Evolutionary conservation across 2,888 invertebrate genomes (phyloP), one percentile per base, ranked within the genome.

Genomic region (Andrena hattorfiana): DNA sequence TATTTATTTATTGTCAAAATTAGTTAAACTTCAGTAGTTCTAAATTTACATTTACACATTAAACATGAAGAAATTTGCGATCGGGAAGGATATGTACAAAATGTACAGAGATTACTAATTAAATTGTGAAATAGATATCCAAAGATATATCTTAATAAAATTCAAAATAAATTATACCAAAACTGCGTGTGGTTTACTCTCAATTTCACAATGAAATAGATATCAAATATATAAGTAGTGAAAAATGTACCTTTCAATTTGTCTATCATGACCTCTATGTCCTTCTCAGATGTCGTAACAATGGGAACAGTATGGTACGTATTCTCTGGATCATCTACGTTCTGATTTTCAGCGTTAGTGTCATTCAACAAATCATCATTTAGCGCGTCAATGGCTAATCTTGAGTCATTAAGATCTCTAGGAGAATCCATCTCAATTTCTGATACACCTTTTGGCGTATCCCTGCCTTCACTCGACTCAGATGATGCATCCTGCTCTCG

Each of bases 181-280:
- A 26, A 66, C 10, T 77, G 54, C 62, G 62, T 66, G 62, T 48
- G 48, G 13, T 73, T 62, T 79, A 79, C 26, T 30, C 23, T 71
- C 35, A 60, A 77, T 35, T 72, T 62, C 16, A 56, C 71, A 76
- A 48, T 48, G 23, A 75, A 32, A 0, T 20, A 54, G 76, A 63
- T 63, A 7, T 51, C 6, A 20, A 71, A n/a, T 68, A 51, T 8
- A 54, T 23, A 66, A 69, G 28, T 81, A 20, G 10, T 4, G 0
- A 66, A 64, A 54, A 72, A 74, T 77, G 54, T 93, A 94, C 93
- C 94, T 93, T 92, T 92, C 26, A 94, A 84, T 80, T 93, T 93
- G 48, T 93, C 90, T 60, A 94, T 94, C 93, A 93, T 93, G n/a
- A 90, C 89, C 73, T 92, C 91, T 71, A 94, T 92, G 75, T 94